Conservation (phyloP, 1,140 invertebrate species). For the Mercenaria mercenaria region DNA sequence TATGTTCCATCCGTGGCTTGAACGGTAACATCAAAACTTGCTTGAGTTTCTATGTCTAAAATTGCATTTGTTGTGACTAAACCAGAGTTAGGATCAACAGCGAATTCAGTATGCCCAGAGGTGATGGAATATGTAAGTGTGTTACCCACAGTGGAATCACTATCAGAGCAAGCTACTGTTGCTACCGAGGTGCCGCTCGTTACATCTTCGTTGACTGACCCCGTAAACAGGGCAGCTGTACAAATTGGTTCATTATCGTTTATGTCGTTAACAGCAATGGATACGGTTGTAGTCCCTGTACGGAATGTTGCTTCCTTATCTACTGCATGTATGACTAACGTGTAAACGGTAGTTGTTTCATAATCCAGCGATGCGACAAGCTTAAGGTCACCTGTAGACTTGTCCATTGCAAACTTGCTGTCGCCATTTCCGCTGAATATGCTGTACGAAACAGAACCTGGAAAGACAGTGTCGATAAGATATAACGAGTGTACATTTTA, state of each 20-base stretch:
- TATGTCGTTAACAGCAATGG: slow-evolving; percentile 71
- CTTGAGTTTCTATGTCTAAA: slow-evolving; percentile 43
- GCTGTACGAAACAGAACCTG: slow-evolving; percentile 58
- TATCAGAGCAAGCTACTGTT: slow-evolving; percentile 72
- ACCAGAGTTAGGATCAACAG: slow-evolving; percentile 67
- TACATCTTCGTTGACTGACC: slow-evolving; percentile 67
- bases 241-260: slow-evolving; percentile 76
- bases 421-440: slow-evolving; percentile 66
- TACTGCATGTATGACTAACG: slow-evolving; percentile 65
- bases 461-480: too few relatives aligned
- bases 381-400: slow-evolving; percentile 63
- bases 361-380: slow-evolving; percentile 67
- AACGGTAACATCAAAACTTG: slow-evolving; percentile 47
- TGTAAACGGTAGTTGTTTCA: slow-evolving; percentile 69
- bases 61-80: slow-evolving; percentile 20
- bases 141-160: slow-evolving; percentile 67
- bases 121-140: slow-evolving; percentile 64
- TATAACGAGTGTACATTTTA: slow-evolving; percentile 26
- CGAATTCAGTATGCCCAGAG: slow-evolving; percentile 56
- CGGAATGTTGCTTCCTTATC: slow-evolving; percentile 65
- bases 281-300: slow-evolving; percentile 70
- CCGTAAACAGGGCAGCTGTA: slow-evolving; percentile 56
- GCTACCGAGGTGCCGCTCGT: slow-evolving; percentile 30
- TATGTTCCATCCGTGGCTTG: slow-evolving; percentile 42
- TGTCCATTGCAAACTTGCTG: slow-evolving; percentile 72